Evolutionary conservation across 2,113 vertebrate species (phyloP).

Genomic region (Muntiacus muntjak): DNA sequence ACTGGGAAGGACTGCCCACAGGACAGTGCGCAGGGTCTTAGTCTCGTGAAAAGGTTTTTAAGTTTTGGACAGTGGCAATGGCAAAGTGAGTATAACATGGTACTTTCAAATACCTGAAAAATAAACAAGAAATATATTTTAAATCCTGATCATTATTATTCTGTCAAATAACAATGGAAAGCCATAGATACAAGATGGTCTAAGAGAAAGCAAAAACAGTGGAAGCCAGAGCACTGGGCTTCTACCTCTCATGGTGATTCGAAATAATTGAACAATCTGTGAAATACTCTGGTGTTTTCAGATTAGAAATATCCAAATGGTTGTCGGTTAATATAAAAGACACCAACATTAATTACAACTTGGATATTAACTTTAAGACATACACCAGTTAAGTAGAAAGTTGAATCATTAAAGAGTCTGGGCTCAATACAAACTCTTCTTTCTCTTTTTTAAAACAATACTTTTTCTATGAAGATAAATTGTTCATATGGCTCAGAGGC

Average conservation of each 20-base stretch:
- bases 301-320: background rate
- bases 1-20: background rate
- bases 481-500: background rate
- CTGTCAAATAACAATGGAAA: background rate
- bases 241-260: background rate
- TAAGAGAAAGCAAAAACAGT: background rate
- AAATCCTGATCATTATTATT: background rate
- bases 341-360: background rate
- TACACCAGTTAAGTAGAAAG: background rate
- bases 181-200: background rate
- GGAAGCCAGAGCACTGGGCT: background rate
- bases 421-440: background rate
- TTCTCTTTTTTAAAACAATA: background rate
- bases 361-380: background rate
- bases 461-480: background rate
- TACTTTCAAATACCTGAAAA: constrained; percentile 24
- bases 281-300: background rate
- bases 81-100: background rate
- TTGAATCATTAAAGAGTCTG: background rate
- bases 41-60: background rate
- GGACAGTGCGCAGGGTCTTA: background rate
- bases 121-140: background rate
- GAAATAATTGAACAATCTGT: background rate
- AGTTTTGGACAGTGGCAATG: background rate
- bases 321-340: background rate